A percentile compares a stretch with the other conserved stretches of the same genome.
phyloP scores from a whole-genome alignment of 2,113 vertebrate genomes.

The Triplophysa dalaica region DNA sequence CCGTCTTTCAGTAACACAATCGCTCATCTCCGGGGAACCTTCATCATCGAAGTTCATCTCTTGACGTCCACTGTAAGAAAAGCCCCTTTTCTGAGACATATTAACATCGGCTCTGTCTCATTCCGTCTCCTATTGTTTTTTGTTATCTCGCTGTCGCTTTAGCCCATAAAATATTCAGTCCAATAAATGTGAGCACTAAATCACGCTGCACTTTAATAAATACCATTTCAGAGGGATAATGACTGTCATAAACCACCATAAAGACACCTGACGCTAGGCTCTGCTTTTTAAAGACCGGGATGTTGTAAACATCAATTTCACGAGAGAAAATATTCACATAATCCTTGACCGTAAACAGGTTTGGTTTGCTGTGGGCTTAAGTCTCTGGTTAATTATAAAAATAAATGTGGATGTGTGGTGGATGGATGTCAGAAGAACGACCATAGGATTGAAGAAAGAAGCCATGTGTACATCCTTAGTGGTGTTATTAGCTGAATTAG shows the following conservation, averaged over 20 bases:
- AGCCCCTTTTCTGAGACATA: constrained; percentile 9
- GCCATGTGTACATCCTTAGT: constrained; percentile 13
- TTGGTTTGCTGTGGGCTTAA: constrained; percentile 4
- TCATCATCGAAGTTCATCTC: constrained; percentile 29
- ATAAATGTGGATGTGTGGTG: constrained; percentile 22
- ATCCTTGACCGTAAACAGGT: not conserved
- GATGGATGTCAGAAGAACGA: constrained; percentile 6
- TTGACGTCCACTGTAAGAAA: constrained; percentile 19
- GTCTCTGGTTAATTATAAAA: constrained; percentile 28
- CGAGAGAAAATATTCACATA: not conserved
- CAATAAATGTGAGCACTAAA: constrained; percentile 7
- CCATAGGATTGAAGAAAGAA: constrained; percentile 4
- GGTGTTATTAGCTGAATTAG: constrained; percentile 26
- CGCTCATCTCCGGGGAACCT: constrained; percentile 14
- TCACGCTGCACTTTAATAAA: constrained; percentile 29
- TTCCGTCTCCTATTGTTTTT: not conserved
- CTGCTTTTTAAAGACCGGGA: not conserved
- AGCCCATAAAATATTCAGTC: constrained; percentile 15
- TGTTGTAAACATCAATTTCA: constrained; percentile 31
- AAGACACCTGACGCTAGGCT: constrained; percentile 13
- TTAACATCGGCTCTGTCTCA: not conserved
- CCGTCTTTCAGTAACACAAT: constrained; percentile 40
- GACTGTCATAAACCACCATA: constrained; percentile 17
- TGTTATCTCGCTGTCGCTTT: not conserved
- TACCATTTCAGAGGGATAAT: constrained; percentile 3